Conservation (phyloP, 2,797 vertebrate species). For the Eidolon dupreanum region DNA sequence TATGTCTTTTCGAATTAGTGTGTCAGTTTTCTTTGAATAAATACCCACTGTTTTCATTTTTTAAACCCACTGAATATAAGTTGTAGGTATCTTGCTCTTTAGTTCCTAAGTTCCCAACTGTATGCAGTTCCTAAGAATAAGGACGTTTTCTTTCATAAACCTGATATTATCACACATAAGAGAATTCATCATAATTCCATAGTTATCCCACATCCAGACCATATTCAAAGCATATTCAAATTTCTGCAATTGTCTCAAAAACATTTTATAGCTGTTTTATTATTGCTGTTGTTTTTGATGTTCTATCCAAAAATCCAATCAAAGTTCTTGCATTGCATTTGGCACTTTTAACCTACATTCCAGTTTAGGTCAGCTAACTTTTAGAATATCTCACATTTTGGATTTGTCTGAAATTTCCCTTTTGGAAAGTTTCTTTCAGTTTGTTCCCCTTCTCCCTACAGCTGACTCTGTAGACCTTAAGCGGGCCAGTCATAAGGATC, state of each 20-base stretch:
- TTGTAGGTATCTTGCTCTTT: background rate
- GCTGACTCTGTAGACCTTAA: background rate
- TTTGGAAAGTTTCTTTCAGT: background rate
- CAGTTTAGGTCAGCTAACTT: background rate
- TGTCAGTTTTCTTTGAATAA: too few relatives aligned
- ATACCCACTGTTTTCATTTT: background rate
- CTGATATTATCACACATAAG: background rate
- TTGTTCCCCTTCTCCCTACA: background rate
- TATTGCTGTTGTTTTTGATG: background rate
- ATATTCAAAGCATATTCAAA: background rate
- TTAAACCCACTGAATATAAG: background rate
- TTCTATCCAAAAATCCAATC: background rate
- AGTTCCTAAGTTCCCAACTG: background rate
- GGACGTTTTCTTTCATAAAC: background rate
- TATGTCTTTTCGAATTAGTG: too few relatives aligned
- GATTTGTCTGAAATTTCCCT: background rate
- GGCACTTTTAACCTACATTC: background rate
- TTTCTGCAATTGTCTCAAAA: background rate
- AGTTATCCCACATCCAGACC: background rate
- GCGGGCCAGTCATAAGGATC: background rate
- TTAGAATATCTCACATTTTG: background rate
- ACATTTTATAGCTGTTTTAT: background rate
- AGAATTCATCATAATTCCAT: background rate
- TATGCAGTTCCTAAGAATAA: background rate
- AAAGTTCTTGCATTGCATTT: background rate